Percentiles rank a stretch among this genome's conserved stretches.
Evolutionary conservation across 1,140 invertebrate species (phyloP).

Genomic region (Pseudomyrmex gracilis): DNA sequence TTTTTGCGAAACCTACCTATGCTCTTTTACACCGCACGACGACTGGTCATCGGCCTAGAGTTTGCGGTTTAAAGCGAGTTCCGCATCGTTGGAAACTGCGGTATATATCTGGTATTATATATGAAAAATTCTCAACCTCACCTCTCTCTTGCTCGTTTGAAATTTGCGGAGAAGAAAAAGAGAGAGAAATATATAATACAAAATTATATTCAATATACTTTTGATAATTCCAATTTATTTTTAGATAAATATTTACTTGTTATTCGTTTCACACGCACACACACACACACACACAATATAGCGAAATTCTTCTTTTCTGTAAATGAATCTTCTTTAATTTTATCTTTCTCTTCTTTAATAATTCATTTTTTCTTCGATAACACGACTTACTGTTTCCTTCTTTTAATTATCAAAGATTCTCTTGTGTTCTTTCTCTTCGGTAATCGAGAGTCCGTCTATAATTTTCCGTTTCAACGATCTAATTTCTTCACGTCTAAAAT

Average conservation of each 20-base stretch:
- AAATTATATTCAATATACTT: neutral
- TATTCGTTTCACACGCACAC: too few species aligned
- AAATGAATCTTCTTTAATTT: slow-evolving; percentile 5
- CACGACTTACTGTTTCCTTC: neutral
- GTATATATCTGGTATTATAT: slow-evolving; percentile 10
- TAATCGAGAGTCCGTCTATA: neutral
- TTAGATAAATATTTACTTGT: neutral
- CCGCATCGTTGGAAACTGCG: slow-evolving; percentile 23
- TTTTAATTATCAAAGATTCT: neutral
- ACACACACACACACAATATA: too few species aligned
- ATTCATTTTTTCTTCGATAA: neutral
- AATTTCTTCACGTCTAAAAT: neutral
- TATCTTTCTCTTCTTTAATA: neutral
- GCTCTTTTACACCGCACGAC: neutral
- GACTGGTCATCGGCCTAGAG: slow-evolving; percentile 19
- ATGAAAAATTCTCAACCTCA: slow-evolving; percentile 22
- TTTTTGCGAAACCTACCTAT: neutral
- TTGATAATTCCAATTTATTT: slow-evolving; percentile 2
- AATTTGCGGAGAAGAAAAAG: neutral
- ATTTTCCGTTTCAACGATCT: neutral
- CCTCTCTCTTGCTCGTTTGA: neutral
- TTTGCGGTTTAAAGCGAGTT: slow-evolving; percentile 18
- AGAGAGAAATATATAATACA: too few species aligned
- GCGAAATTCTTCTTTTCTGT: neutral
- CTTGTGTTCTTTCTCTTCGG: neutral